Evolutionary conservation across 2,113 vertebrate genomes (phyloP).

Genomic region (Colinus virginianus): DNA sequence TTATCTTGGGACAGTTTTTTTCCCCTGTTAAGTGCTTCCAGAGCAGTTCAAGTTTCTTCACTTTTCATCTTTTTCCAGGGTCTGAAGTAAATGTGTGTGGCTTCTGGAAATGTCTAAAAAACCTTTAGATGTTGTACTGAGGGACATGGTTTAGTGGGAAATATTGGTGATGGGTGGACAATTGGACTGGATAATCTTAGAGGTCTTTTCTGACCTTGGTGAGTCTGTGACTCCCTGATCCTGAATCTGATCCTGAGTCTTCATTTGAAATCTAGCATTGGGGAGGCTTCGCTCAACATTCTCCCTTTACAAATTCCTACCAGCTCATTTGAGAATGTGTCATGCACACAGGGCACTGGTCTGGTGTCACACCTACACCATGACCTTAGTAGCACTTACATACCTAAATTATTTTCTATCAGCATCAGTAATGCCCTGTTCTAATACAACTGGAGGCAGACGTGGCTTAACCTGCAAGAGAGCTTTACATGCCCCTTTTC

Average conservation of each 20-base stretch:
- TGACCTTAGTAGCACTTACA: background rate
- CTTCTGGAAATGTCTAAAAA: background rate
- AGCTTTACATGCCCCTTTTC: background rate
- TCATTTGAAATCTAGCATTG: background rate
- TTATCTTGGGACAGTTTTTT: background rate
- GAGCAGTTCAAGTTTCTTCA: background rate
- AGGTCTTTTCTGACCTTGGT: no score
- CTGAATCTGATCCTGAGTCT: background rate
- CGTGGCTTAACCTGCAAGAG: background rate
- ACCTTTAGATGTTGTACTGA: no score
- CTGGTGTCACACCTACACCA: background rate
- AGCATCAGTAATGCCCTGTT: background rate
- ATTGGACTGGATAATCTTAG: no score
- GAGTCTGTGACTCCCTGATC: background rate
- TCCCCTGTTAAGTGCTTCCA: background rate
- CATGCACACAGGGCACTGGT: background rate
- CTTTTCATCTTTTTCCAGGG: background rate
- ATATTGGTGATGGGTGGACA: no score
- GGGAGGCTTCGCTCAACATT: background rate
- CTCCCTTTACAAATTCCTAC: background rate
- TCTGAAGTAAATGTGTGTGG: background rate
- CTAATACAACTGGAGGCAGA: background rate
- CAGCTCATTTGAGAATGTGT: background rate
- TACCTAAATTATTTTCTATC: background rate
- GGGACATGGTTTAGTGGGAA: no score